A percentile compares a stretch with the other conserved stretches of the same genome.
Conservation (phyloP, 2,888 invertebrate genomes). For the Eupithecia dodoneata region DNA sequence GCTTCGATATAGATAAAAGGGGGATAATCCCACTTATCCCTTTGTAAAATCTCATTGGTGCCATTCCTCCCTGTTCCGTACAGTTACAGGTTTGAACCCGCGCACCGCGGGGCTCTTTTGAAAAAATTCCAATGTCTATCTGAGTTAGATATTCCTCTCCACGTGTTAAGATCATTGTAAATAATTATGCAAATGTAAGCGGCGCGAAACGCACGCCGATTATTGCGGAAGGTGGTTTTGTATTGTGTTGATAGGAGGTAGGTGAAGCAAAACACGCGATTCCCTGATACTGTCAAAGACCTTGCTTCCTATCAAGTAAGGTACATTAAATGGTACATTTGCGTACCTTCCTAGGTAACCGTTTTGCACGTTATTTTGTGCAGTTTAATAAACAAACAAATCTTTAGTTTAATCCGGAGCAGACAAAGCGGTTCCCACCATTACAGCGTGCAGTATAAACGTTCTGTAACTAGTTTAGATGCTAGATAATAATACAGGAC, state of each 20-base stretch:
- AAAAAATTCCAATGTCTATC: background rate
- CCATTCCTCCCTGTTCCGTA: no score
- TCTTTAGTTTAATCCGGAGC: background rate
- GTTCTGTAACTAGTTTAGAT: slow-evolving; percentile 20
- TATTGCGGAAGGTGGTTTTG: background rate
- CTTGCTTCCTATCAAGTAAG: background rate
- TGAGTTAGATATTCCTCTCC: background rate
- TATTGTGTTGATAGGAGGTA: slow-evolving; percentile 1
- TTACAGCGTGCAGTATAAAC: slow-evolving; percentile 23
- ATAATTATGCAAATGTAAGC: background rate
- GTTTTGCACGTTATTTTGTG: background rate
- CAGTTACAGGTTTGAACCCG: no score
- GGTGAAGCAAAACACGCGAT: background rate
- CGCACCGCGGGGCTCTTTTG: background rate
- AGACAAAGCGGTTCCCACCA: slow-evolving; percentile 30
- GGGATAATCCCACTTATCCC: no score
- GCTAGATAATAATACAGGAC: slow-evolving; percentile 26
- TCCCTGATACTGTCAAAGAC: no score
- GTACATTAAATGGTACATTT: no score
- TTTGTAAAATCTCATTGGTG: no score
- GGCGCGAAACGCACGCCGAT: background rate
- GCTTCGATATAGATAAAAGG: background rate
- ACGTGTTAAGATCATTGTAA: background rate
- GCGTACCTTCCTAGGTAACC: no score
- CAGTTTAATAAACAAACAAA: background rate